Evolutionary conservation across 2,797 vertebrate genomes (phyloP).

Genomic region (Neoniphon sammara): DNA sequence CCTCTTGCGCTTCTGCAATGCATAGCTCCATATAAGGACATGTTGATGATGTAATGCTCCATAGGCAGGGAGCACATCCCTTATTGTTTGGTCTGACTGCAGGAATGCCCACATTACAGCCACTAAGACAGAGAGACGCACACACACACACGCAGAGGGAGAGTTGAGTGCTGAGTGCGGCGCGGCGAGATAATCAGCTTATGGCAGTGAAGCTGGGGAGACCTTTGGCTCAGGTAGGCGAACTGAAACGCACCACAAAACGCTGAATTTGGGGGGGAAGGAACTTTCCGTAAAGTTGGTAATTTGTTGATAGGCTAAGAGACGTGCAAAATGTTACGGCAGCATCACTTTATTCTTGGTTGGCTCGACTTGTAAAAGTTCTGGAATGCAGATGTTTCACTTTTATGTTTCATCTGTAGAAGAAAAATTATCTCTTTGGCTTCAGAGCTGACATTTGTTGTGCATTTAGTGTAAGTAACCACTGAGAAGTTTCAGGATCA

Average conservation of each 20-base stretch:
- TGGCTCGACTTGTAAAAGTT: constrained; percentile 1
- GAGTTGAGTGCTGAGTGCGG: constrained; percentile 47
- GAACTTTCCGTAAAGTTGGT: constrained; percentile 7
- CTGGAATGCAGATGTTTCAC: background rate
- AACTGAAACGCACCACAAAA: constrained; percentile 1
- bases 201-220: constrained; percentile 58
- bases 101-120: constrained; percentile 89
- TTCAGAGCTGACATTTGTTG: background rate
- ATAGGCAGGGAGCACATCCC: constrained; percentile 91
- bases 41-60: constrained; percentile 94
- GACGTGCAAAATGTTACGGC: constrained; percentile 13
- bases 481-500: background rate
- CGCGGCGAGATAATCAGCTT: constrained; percentile 58
- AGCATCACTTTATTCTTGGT: constrained; percentile 18
- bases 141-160: constrained; percentile 37
- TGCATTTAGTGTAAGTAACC: background rate
- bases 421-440: background rate
- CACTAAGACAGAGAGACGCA: constrained; percentile 75
- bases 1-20: constrained; percentile 81
- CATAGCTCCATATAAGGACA: constrained; percentile 93
- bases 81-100: constrained; percentile 93
- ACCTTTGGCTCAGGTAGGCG: constrained; percentile 72
- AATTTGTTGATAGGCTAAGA: constrained; percentile 6
- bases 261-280: background rate
- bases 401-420: no score